Percentiles rank a stretch among this genome's conserved stretches.
Evolutionary conservation across 2,113 vertebrate species (phyloP).

Genomic region (Raphicerus campestris): DNA sequence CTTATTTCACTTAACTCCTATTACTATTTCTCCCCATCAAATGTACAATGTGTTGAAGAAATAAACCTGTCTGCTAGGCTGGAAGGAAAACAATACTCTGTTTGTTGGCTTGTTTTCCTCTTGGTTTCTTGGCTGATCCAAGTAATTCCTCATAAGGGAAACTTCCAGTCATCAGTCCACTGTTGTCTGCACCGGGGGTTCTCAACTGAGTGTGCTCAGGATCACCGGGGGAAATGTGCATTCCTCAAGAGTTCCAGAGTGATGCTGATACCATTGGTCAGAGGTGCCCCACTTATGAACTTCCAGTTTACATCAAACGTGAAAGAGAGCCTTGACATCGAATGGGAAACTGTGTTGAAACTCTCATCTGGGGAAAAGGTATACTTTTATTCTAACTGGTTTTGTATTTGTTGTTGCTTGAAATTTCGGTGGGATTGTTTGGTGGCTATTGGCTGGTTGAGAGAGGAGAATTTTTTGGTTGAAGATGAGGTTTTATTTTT

Average conservation of each 20-base stretch:
- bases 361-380: not conserved
- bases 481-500: not conserved
- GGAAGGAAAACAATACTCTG: not conserved
- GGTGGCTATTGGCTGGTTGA: not conserved
- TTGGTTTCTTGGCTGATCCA: too few species aligned
- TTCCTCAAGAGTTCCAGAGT: not conserved
- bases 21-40: too few species aligned
- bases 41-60: not conserved
- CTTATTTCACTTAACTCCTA: not conserved
- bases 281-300: not conserved
- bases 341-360: accelerated
- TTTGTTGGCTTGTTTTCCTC: not conserved
- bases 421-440: accelerated
- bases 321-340: not conserved
- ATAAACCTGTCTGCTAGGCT: accelerated
- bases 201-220: accelerated
- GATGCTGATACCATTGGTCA: accelerated
- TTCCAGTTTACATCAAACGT: not conserved
- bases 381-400: accelerated
- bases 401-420: not conserved
- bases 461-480: not conserved
- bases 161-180: accelerated
- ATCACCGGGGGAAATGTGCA: accelerated
- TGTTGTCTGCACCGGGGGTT: accelerated
- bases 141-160: not conserved